Evolutionary conservation across 1,140 invertebrate species (phyloP), one percentile per base, ranked within the genome.

Genomic region (Dendrolimus kikuchii): DNA sequence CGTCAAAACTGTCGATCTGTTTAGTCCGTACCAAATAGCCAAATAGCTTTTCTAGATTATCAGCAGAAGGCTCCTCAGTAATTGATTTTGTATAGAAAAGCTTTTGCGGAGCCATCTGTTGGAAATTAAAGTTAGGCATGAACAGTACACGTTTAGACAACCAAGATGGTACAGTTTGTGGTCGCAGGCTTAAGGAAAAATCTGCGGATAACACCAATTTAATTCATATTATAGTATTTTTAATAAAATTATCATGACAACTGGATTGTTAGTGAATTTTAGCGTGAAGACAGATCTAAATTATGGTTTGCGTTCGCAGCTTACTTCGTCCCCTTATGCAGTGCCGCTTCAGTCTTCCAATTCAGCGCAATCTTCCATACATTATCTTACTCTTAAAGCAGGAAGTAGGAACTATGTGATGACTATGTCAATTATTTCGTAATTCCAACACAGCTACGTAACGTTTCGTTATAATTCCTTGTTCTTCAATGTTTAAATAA

Each of bases 391-490:
- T 75, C 59, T 80, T 70, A 68, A 68, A 66, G 71, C 74, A 74
- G 71, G 66, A 81, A 66, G 60, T 82, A 83, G 72, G 63, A 81
- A 78, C 77, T 86, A 81, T 86, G 83, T 86, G 83, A 86, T 86
- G 68, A 83, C 80, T 81, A 73, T 84, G 83, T 86, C 83, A 86
- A 86, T 86, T 86, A 86, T 81, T 78, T 81, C 75, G 66, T 73
- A 70, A 71, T 78, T 74, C 67, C 76, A 69, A 68, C 59, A 68
- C 69, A 64, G 66, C 63, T 72, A 70, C 67, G 60, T 71, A 71
- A 67, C 57, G 48, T 68, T 63, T 59, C 48, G 51, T 66, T 61
- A 60, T 72, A 50, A 48, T 57, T 64, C 70, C 37, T 41, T 23
- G 3, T 68, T 60, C 68, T 66, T 60, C 55, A 57, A 55, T 58